A percentile compares a stretch with the other conserved stretches of the same genome.
Evolutionary conservation across 2,888 invertebrate genomes (phyloP).

Genomic region (Dyspetes luteomarginatus): DNA sequence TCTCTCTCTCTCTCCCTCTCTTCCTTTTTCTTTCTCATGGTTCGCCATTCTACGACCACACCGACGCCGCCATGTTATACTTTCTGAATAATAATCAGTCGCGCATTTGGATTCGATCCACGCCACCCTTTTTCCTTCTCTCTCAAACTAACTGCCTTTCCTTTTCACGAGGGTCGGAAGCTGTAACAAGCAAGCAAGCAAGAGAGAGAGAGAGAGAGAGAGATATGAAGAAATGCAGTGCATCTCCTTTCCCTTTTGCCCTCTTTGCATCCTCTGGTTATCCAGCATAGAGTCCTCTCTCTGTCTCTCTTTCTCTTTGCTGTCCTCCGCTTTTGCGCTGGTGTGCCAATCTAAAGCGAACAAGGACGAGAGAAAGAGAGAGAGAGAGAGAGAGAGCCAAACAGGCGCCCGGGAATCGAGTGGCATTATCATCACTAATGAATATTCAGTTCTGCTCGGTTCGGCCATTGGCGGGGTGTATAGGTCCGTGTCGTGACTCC

Average conservation of each 20-base stretch:
- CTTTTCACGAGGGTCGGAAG: constrained; percentile 55
- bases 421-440: constrained; percentile 79
- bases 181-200: no score
- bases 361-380: constrained; percentile 52
- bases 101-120: constrained; percentile 72
- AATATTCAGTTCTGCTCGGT: constrained; percentile 79
- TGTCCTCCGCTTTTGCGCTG: constrained; percentile 46
- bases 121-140: constrained; percentile 66
- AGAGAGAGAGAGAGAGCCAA: constrained; percentile 46
- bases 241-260: not conserved
- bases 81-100: constrained; percentile 78
- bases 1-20: constrained; percentile 38
- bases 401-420: constrained; percentile 68
- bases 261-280: constrained; percentile 17
- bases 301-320: constrained; percentile 23
- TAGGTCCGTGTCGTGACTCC: constrained; percentile 74
- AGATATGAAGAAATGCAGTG: not conserved
- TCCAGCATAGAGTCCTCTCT: constrained; percentile 19
- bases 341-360: no score
- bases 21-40: constrained; percentile 62
- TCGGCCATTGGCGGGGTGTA: constrained; percentile 72
- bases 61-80: constrained; percentile 72
- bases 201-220: constrained; percentile 34
- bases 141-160: constrained; percentile 63
- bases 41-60: constrained; percentile 44